Evolutionary conservation across 2,888 invertebrate genomes (phyloP), one percentile per base, ranked within the genome.

Genomic region (Reticulitermes lucifugus): DNA sequence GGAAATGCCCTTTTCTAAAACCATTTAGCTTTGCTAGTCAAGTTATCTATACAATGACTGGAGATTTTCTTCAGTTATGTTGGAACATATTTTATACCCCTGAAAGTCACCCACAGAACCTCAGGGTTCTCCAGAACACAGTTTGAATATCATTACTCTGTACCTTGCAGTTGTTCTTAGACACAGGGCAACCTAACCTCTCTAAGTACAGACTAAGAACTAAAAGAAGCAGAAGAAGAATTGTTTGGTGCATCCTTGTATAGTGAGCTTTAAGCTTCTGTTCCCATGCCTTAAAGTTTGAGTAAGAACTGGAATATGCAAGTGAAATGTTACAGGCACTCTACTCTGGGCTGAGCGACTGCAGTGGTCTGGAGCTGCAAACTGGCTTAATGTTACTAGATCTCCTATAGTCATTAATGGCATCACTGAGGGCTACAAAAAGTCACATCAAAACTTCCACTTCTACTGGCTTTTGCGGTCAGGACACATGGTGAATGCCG

Each of bases 391-490:
- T 0, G 91, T 95, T 0, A 87, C 90, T 0, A 93, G 96, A 81
- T 86, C 87, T 0, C 93, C 94, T 0, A 92, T 97, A 35, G 92
- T 93, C 89, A 93, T 94, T 22, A 89, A 94, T 87, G 91, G 93
- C 81, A 90, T 92, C 60, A 91, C 95, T 70, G 96, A 96, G 89
- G 97, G 96, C 22, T 97, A 95, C 89, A 92, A 93, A 87, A 96
- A 96, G 89, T 91, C 92, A 2, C 93, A 93, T 86, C 93, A 93
- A 84, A 95, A 95, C 87, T 94, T 97, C 82, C 91, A 93, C 82
- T 94, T 96, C 90, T 96, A 95, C 90, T 96, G 96, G 95, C 94
- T 97, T 86, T 93, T 96, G 86, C 92, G 95, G 87, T 95, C 96
- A 85, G 96, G 97, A 46, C 96, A 97, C 89, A 96, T 96, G 93